Conservation (phyloP, 2,797 vertebrate genomes). For the Smutsia temminckii region DNA sequence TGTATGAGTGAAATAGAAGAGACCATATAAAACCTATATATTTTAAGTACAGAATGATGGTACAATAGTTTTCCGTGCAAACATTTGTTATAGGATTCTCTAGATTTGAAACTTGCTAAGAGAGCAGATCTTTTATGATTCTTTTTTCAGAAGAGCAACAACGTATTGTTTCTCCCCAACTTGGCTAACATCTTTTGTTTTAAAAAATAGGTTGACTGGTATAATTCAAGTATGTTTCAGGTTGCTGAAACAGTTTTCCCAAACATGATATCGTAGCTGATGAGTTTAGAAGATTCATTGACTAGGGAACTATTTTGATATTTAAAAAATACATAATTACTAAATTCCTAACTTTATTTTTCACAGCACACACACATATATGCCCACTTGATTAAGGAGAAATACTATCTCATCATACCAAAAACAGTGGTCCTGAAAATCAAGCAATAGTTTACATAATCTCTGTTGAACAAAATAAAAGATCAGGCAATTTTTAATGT, state of each 20-base stretch:
- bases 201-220: not conserved
- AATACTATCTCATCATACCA: not conserved
- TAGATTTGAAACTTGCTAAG: not conserved
- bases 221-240: not conserved
- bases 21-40: not conserved
- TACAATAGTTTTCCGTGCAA: not conserved
- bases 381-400: not conserved
- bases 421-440: conserved; percentile 49
- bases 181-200: not conserved
- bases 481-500: conserved; percentile 33
- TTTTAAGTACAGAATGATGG: not conserved
- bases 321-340: not conserved
- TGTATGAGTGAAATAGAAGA: not conserved
- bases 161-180: not conserved
- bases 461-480: conserved; percentile 37
- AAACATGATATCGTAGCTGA: not conserved
- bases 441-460: conserved; percentile 36
- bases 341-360: not conserved
- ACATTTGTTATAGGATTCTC: not conserved
- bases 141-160: not conserved
- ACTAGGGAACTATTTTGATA: not conserved
- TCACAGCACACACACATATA: not conserved
- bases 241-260: not conserved
- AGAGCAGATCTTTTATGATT: not conserved
- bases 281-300: not conserved